phyloP scores from a whole-genome alignment of 1,140 invertebrate genomes.

The Sogatella furcifera region DNA sequence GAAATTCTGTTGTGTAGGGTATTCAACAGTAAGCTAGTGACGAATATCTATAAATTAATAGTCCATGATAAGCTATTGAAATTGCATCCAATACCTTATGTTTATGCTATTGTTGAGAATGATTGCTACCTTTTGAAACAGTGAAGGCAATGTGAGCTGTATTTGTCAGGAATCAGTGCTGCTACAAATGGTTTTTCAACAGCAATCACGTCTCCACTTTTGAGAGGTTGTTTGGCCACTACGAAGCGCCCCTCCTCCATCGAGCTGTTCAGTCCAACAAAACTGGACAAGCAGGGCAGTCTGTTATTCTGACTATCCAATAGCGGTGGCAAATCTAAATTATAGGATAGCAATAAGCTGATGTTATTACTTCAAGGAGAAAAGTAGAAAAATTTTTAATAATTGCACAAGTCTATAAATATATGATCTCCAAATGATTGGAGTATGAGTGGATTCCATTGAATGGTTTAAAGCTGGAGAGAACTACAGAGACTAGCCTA shows the following conservation, averaged over 20 bases:
- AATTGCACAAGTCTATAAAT: no score
- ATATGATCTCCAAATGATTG: no score
- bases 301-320: constrained; percentile 2
- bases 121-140: constrained; percentile 50
- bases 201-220: constrained; percentile 52
- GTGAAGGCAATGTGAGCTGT: constrained; percentile 68
- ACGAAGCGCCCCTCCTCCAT: constrained; percentile 22
- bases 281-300: background rate
- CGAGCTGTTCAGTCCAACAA: background rate
- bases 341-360: background rate
- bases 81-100: no score
- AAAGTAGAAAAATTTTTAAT: no score
- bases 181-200: constrained; percentile 63
- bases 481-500: no score
- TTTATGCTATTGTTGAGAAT: no score
- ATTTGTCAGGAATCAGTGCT: constrained; percentile 57
- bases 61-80: no score
- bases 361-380: background rate
- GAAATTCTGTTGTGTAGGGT: no score
- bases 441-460: no score
- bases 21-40: no score
- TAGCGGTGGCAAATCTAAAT: constrained; percentile 7
- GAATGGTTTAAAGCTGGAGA: no score
- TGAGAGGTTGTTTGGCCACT: constrained; percentile 44
- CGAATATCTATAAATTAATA: no score